Evolutionary conservation across 1,140 invertebrate species (phyloP), one percentile per base, ranked within the genome.

Genomic region (Orussus abietinus): DNA sequence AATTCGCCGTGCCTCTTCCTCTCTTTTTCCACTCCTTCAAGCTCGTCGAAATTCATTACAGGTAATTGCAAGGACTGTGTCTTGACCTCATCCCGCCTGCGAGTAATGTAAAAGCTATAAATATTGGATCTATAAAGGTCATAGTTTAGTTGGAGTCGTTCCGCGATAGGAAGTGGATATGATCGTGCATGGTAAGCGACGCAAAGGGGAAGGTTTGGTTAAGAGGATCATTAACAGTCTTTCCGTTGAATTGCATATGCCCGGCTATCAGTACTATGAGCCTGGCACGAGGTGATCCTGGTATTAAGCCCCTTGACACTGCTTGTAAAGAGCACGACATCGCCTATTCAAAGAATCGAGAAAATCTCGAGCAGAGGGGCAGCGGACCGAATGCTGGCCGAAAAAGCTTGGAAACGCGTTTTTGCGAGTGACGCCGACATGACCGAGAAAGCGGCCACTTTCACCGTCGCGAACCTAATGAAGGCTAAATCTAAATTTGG

Each of bases 401-500:
- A 66, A 18, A 59, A 55, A 47, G 71, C 70, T 26, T 69, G 62
- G 64, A 13, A 57, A 40, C 47, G 60, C 45, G 52, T 72, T 18
- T 57, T 58, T 42, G 47, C 67, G 14, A 62, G 49, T 51, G 61
- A 74, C 42, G 47, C 64, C 26, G 49, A 26, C 43, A 22, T 65
- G 7, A 42, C 43, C 25, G 65, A 63, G 51, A 65, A 58, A 57
- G 36, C 49, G 25, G 52, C 57, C 29, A 60, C 63, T 5, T 66
- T 42, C 45, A 37, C 42, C 11, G 55, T 64, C 4, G 53, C 60
- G 3, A 58, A 55, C 9, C 39, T 42, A 7, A 65, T 65, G 63
- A 68, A 62, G 45, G 31, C 45, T 5, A 66, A 64, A 53, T 9
- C 41, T n/a, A 60, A 57, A 43, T 21, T 62, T 3, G 59, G 52